phyloP scores from a whole-genome alignment of 2,113 vertebrate genomes.

The Oreamnos americanus region DNA sequence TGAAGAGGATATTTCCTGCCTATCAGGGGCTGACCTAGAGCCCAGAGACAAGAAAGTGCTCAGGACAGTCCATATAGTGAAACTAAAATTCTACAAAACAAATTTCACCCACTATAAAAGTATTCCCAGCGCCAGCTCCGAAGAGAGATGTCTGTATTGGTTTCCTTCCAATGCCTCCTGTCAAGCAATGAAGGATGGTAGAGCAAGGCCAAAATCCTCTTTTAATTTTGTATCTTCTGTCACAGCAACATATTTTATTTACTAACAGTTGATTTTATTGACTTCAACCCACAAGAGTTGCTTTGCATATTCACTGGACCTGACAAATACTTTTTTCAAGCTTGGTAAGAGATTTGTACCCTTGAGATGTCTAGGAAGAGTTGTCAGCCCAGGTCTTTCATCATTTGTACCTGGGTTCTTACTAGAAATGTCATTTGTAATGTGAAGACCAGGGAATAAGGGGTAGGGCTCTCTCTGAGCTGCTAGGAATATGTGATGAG shows the following conservation, averaged over 20 bases:
- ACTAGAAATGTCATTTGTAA: neutral
- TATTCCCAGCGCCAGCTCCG: neutral
- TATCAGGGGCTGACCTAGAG: neutral
- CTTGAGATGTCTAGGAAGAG: neutral
- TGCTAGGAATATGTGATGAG: neutral
- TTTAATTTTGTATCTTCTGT: neutral
- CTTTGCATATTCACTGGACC: neutral
- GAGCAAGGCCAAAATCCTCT: neutral
- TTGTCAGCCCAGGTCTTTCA: neutral
- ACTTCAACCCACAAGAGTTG: neutral
- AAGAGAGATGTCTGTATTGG: neutral
- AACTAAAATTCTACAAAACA: neutral
- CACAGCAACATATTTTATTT: constrained; percentile 4
- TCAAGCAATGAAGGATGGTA: neutral
- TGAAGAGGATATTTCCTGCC: neutral
- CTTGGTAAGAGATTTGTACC: neutral
- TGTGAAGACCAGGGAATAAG: neutral
- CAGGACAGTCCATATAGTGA: neutral
- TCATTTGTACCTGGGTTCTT: neutral
- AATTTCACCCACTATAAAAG: neutral
- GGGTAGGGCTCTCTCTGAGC: neutral
- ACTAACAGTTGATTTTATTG: neutral
- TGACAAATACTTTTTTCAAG: neutral
- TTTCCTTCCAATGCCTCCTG: neutral
- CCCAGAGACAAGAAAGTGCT: neutral